A percentile compares a stretch with the other conserved stretches of the same genome.
Evolutionary conservation across 1,140 invertebrate species (phyloP).

Genomic region (Leptopilina boulardi): DNA sequence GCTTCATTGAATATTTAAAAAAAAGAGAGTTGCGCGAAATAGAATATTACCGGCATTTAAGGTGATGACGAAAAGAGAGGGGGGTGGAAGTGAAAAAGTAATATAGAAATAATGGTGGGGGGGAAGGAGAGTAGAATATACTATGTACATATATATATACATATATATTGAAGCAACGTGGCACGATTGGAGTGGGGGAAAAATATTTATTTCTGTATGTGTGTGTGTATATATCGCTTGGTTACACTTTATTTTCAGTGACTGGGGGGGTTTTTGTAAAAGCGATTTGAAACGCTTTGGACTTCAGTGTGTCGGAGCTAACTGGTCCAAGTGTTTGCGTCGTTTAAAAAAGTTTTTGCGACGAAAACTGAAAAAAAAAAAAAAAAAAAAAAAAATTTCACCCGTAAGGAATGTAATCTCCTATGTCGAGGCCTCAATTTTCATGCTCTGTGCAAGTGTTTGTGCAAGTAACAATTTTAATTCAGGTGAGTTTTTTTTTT

Average conservation of each 20-base stretch:
- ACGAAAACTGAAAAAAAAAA: not conserved
- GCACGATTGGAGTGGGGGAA: not conserved
- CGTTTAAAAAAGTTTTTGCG: slow-evolving; percentile 40
- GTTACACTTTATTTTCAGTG: slow-evolving; percentile 38
- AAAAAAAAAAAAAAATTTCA: slow-evolving; percentile 37
- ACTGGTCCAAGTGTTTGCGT: slow-evolving; percentile 67
- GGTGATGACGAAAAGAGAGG: no score
- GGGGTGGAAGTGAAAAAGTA: no score
- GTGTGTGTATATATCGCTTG: slow-evolving; percentile 34
- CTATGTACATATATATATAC: no score
- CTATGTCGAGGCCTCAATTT: slow-evolving; percentile 51
- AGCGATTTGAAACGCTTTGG: slow-evolving; percentile 59
- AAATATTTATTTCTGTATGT: not conserved
- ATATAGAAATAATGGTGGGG: no score
- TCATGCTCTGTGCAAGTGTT: slow-evolving; percentile 58
- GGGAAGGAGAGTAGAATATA: no score
- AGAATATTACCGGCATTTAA: no score
- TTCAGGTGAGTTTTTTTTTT: slow-evolving; percentile 48
- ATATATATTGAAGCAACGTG: slow-evolving; percentile 26
- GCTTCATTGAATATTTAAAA: no score
- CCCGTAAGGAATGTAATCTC: slow-evolving; percentile 74
- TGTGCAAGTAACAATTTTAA: slow-evolving; percentile 50
- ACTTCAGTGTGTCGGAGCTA: slow-evolving; percentile 73
- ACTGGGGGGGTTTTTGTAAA: slow-evolving; percentile 45
- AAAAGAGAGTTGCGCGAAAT: no score